Evolutionary conservation across 2,888 invertebrate species (phyloP).

Genomic region (Pilophorus perplexus): DNA sequence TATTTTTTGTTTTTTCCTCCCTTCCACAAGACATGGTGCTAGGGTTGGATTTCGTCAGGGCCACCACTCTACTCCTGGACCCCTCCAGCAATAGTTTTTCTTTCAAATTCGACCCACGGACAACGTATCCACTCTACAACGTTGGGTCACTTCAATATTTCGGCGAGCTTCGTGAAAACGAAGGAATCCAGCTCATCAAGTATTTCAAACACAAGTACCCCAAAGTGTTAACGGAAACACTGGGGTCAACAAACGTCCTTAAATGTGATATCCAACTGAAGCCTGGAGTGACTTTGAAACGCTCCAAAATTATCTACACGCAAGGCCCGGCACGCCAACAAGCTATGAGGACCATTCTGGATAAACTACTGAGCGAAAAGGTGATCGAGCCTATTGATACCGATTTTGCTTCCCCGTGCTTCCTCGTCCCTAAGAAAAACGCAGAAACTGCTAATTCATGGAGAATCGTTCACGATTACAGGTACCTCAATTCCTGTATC

Average conservation of each 20-base stretch:
- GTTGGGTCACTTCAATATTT: not conserved
- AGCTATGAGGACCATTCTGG: slow-evolving; percentile 4
- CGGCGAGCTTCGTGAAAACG: not conserved
- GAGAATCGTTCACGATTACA: slow-evolving; percentile 47
- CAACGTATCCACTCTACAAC: not conserved
- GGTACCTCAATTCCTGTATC: slow-evolving; percentile 4
- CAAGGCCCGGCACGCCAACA: not conserved
- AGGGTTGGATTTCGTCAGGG: slow-evolving; percentile 5
- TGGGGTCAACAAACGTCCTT: not conserved
- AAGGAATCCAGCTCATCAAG: not conserved
- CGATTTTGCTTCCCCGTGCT: slow-evolving; percentile 8
- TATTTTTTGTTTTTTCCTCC: not conserved
- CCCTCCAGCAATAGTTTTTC: not conserved
- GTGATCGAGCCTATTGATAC: slow-evolving; percentile 8
- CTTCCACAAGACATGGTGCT: not conserved
- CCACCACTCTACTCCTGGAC: not conserved
- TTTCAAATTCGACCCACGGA: slow-evolving; percentile 5
- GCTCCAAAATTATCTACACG: slow-evolving; percentile 3
- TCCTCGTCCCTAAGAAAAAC: slow-evolving; percentile 1
- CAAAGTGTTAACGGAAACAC: not conserved
- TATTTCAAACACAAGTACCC: not conserved
- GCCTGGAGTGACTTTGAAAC: not conserved
- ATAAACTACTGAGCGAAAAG: not conserved
- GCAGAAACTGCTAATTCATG: not conserved
- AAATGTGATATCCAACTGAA: slow-evolving; percentile 2